Percentiles rank a stretch among this genome's conserved stretches.
phyloP scores from a whole-genome alignment of 2,113 vertebrate genomes.

The Leptodactylus fuscus region DNA sequence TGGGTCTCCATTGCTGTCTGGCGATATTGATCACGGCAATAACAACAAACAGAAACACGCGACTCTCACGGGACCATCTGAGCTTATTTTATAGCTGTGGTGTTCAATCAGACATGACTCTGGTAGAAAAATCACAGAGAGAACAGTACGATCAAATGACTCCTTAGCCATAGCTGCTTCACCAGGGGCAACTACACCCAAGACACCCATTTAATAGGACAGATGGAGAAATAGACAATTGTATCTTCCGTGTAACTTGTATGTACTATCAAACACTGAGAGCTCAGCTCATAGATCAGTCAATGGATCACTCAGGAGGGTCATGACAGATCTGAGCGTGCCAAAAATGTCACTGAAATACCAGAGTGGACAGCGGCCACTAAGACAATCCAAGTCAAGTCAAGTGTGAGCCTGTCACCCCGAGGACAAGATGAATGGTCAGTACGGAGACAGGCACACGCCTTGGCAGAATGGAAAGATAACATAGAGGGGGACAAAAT shows the following conservation, averaged over 20 bases:
- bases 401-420: too few relatives aligned
- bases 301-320: background rate
- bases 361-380: background rate
- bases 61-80: background rate
- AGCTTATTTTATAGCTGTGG: background rate
- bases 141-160: background rate
- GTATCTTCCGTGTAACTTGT: too few relatives aligned
- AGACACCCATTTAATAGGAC: too few relatives aligned
- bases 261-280: background rate
- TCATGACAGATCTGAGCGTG: too few relatives aligned
- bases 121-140: background rate
- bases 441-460: too few relatives aligned
- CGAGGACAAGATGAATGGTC: too few relatives aligned
- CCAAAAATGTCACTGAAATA: background rate
- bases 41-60: slow-evolving; percentile 40
- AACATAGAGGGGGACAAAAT: too few relatives aligned
- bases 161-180: too few relatives aligned
- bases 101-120: background rate
- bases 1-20: slow-evolving; percentile 23
- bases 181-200: too few relatives aligned
- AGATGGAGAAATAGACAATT: too few relatives aligned
- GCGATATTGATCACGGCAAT: slow-evolving; percentile 41
- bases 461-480: too few relatives aligned
- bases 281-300: background rate
- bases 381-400: too few relatives aligned